Percentiles rank a stretch among this genome's conserved stretches.
Evolutionary conservation across 2,888 invertebrate genomes (phyloP).

Genomic region (Tiliacea citrago): DNA sequence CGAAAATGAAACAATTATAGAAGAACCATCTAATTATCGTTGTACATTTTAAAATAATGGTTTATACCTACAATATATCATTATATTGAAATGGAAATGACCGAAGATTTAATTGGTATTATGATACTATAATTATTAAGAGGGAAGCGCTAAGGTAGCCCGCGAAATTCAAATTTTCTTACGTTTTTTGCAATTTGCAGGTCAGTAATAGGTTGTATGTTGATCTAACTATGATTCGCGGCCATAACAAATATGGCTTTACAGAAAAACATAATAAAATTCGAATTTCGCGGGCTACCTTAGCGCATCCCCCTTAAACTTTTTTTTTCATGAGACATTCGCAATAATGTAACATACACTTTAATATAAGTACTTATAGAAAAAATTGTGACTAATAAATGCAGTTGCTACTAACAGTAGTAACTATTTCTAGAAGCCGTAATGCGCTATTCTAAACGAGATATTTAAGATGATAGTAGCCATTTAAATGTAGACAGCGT

Average conservation of each 20-base stretch:
- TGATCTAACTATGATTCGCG: no score
- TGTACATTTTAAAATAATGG: neutral
- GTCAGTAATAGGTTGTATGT: no score
- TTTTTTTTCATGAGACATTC: neutral
- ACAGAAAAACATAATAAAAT: no score
- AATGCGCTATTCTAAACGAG: conserved; percentile 11
- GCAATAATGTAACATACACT: conserved; percentile 1
- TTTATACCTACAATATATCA: neutral
- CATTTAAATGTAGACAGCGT: conserved; percentile 32
- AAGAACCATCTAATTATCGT: neutral
- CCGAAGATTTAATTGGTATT: conserved; percentile 6
- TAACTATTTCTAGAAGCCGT: conserved; percentile 17
- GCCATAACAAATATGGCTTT: no score
- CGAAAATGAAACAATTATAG: neutral
- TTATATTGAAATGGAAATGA: neutral
- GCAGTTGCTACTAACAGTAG: conserved; percentile 24
- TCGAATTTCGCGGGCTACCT: no score
- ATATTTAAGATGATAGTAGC: conserved; percentile 13
- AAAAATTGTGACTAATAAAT: conserved; percentile 29
- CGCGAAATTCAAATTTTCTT: no score
- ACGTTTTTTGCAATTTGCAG: no score
- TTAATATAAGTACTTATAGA: conserved; percentile 8
- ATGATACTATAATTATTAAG: no score
- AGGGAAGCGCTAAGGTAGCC: no score
- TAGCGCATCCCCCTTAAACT: no score